These are phyloP conservation scores for Uropetala carovei DNA, from an alignment of 2,888 invertebrate species.

Conservation along the genomic window DNA sequence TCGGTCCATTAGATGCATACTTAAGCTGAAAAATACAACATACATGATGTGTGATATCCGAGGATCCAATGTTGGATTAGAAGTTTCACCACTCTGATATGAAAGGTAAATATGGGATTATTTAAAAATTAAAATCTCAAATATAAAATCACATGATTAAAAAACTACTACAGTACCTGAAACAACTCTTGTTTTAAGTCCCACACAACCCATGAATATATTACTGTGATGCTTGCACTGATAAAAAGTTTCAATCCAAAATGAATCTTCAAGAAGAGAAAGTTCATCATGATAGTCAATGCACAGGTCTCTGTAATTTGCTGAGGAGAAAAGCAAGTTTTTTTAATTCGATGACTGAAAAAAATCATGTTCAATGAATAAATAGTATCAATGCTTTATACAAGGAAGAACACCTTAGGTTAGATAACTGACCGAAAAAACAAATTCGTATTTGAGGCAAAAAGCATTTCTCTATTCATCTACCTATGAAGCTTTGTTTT, in stretches of 20 bases:
- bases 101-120: slow-evolving; percentile 68
- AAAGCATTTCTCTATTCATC: slow-evolving; percentile 28
- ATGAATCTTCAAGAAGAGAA: slow-evolving; percentile 90
- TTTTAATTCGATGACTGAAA: neutral
- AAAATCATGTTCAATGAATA: too few relatives aligned
- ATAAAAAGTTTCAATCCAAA: slow-evolving; percentile 88
- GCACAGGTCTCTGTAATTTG: slow-evolving; percentile 84
- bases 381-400: too few relatives aligned
- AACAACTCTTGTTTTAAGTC: slow-evolving; percentile 78
- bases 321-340: slow-evolving; percentile 75
- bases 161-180: slow-evolving; percentile 73
- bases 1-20: slow-evolving; percentile 90
- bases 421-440: neutral
- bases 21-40: slow-evolving; percentile 84
- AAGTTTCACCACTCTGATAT: slow-evolving; percentile 81
- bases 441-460: slow-evolving; percentile 11
- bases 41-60: slow-evolving; percentile 85
- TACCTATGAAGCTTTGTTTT: too few relatives aligned
- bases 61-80: slow-evolving; percentile 83
- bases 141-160: neutral
- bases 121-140: slow-evolving; percentile 53
- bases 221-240: slow-evolving; percentile 80
- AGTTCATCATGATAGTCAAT: slow-evolving; percentile 81
- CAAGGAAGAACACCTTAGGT: too few relatives aligned
- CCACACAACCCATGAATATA: slow-evolving; percentile 85